phyloP scores from a whole-genome alignment of 2,797 vertebrate species.

The Lacerta bilineata region DNA sequence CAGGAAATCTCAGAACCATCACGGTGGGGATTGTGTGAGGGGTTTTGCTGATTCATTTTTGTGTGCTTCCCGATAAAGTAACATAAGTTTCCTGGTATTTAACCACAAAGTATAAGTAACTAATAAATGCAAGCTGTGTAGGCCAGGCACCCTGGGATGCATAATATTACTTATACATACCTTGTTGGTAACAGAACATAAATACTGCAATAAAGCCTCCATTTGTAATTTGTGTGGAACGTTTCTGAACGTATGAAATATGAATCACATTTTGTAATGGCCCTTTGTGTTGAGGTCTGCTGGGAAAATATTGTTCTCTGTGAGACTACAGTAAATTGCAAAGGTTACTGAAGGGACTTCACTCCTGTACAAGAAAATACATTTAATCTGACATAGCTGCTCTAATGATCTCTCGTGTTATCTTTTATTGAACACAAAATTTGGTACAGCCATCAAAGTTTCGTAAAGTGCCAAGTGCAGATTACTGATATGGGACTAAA shows the following conservation, averaged over 20 bases:
- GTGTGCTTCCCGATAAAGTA: constrained; percentile 68
- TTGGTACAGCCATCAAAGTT: constrained; percentile 73
- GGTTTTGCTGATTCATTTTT: constrained; percentile 54
- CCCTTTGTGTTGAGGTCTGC: constrained; percentile 84
- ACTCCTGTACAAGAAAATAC: constrained; percentile 83
- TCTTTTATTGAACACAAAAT: constrained; percentile 83
- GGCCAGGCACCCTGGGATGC: constrained; percentile 75
- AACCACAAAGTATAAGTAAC: constrained; percentile 79
- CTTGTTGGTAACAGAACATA: constrained; percentile 91
- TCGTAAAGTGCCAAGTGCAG: constrained; percentile 66
- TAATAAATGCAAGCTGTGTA: constrained; percentile 84
- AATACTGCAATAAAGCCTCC: constrained; percentile 93
- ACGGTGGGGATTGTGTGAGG: neutral
- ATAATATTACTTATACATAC: constrained; percentile 95
- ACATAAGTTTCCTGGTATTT: constrained; percentile 69
- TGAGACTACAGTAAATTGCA: constrained; percentile 90
- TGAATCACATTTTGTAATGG: constrained; percentile 93
- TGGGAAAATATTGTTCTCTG: constrained; percentile 84
- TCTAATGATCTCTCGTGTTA: constrained; percentile 84
- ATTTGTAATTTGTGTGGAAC: constrained; percentile 90
- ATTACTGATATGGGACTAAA: constrained; percentile 67
- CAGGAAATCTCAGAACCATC: constrained; percentile 73
- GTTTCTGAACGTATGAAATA: constrained; percentile 93
- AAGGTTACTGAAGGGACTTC: constrained; percentile 85
- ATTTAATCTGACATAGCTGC: constrained; percentile 86